These are phyloP conservation scores for Silurus aristotelis DNA, from an alignment of 2,797 vertebrate genomes.

Conservation along the genomic window DNA sequence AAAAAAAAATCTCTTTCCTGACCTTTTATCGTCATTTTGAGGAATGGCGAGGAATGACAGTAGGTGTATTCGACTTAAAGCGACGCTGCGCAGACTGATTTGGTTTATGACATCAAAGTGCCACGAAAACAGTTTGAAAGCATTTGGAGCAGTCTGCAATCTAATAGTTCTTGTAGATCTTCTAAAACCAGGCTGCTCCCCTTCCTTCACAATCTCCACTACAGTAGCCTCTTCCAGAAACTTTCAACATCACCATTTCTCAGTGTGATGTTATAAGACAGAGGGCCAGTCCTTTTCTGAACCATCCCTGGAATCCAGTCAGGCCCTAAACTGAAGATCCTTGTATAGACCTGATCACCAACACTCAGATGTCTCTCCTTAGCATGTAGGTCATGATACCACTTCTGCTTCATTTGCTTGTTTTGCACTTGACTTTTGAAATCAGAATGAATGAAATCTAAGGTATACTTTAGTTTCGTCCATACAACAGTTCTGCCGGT, in stretches of 20 bases:
- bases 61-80: no score
- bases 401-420: slow-evolving; percentile 17
- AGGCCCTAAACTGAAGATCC: neutral
- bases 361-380: neutral
- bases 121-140: no score
- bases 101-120: no score
- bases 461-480: slow-evolving; percentile 7
- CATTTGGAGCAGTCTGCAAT: no score
- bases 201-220: no score
- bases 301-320: slow-evolving; percentile 30
- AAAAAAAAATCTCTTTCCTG: no score
- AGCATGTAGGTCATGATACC: neutral
- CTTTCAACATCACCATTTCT: neutral
- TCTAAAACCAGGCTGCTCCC: no score
- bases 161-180: neutral
- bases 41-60: no score
- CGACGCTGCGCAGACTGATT: no score
- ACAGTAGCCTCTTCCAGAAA: no score
- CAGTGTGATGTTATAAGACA: neutral
- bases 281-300: neutral
- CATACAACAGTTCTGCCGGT: slow-evolving; percentile 14
- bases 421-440: slow-evolving; percentile 1
- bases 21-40: no score
- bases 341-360: slow-evolving; percentile 9
- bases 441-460: slow-evolving; percentile 31